Conservation (phyloP, 2,113 vertebrate species). For the Chionodraco myersi region DNA sequence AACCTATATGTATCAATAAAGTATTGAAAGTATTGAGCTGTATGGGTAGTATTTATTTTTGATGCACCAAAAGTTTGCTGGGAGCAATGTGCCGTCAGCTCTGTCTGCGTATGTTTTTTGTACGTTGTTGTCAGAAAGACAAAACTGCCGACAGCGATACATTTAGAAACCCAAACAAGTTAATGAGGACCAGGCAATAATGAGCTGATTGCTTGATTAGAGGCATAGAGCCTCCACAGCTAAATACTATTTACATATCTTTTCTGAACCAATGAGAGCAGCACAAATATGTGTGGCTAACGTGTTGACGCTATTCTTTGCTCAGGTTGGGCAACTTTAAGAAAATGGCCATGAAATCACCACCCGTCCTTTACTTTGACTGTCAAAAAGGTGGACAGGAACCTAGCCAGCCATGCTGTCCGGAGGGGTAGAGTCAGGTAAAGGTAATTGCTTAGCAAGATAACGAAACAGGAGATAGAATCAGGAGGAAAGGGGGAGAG, state of each 20-base stretch:
- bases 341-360: conserved; percentile 48
- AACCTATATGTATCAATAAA: not conserved
- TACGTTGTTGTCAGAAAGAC: conserved; percentile 34
- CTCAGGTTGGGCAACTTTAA: conserved; percentile 25
- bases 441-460: conserved; percentile 71
- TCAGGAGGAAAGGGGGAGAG: conserved; percentile 47
- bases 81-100: conserved; percentile 32
- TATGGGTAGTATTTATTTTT: conserved; percentile 28
- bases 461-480: conserved; percentile 70
- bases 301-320: conserved; percentile 13
- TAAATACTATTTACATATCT: conserved; percentile 43
- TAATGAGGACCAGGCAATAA: conserved; percentile 71
- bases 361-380: conserved; percentile 48
- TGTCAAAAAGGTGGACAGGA: conserved; percentile 44
- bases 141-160: conserved; percentile 37
- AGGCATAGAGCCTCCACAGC: conserved; percentile 20
- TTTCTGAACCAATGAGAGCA: conserved; percentile 17
- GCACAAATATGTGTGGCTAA: conserved; percentile 16
- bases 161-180: conserved; percentile 70
- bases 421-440: conserved; percentile 54
- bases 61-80: conserved; percentile 36
- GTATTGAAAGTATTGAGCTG: conserved; percentile 11
- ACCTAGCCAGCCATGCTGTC: conserved; percentile 55
- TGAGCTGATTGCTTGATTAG: conserved; percentile 62
- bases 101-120: conserved; percentile 29